A percentile compares a stretch with the other conserved stretches of the same genome.
phyloP scores from a whole-genome alignment of 2,113 vertebrate species.

The Oryzias curvinotus region DNA sequence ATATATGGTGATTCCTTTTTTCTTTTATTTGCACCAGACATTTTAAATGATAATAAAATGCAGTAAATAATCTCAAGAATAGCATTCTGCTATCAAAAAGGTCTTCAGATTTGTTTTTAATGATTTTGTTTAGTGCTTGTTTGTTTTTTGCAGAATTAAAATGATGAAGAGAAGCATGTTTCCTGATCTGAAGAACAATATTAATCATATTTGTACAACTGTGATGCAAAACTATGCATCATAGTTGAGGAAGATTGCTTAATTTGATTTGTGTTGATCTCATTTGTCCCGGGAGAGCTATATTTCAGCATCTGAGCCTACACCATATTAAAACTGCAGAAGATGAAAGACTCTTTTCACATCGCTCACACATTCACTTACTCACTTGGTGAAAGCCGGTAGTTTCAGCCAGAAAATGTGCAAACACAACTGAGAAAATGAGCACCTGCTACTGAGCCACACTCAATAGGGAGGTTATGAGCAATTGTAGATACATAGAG shows the following conservation, averaged over 20 bases:
- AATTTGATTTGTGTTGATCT: conserved; percentile 38
- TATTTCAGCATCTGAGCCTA: conserved; percentile 49
- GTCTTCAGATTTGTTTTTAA: not conserved
- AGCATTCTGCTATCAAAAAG: too few relatives aligned
- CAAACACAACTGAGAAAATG: conserved; percentile 56
- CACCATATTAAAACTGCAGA: conserved; percentile 33
- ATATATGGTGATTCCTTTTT: too few relatives aligned
- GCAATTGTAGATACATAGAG: conserved; percentile 18
- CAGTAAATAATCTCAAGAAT: too few relatives aligned
- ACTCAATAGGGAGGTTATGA: conserved; percentile 22
- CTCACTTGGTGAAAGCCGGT: conserved; percentile 24
- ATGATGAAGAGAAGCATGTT: conserved; percentile 18
- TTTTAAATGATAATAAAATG: too few relatives aligned
- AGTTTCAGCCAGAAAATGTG: conserved; percentile 50
- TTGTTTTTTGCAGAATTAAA: conserved; percentile 26
- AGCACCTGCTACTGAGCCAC: conserved; percentile 34
- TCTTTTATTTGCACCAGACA: too few relatives aligned
- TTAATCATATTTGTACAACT: conserved; percentile 5
- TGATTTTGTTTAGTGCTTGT: conserved; percentile 1
- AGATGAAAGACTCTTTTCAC: conserved; percentile 51
- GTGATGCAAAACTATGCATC: conserved; percentile 24
- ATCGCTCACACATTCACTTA: conserved; percentile 36
- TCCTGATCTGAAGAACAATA: conserved; percentile 29
- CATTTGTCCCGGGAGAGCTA: conserved; percentile 40
- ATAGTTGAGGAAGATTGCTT: conserved; percentile 30